A percentile compares a stretch with the other conserved stretches of the same genome.
These are phyloP conservation scores for Drosophila bifasciata DNA, from an alignment of 1,140 invertebrate genomes.

Conservation along the genomic window DNA sequence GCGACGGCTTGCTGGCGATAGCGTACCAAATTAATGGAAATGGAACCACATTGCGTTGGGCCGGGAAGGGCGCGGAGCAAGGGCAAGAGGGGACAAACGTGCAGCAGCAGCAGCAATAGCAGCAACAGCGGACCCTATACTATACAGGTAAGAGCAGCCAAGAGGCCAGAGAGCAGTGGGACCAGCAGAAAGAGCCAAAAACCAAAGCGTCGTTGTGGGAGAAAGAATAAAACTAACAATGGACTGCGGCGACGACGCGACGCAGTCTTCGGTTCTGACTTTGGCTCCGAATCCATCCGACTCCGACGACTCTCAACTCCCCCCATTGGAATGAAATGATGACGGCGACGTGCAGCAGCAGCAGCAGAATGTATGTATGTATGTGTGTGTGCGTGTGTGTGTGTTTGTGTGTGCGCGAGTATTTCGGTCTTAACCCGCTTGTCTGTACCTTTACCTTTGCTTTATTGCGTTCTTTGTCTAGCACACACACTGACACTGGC, in stretches of 20 bases:
- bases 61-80: neutral
- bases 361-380: slow-evolving; percentile 27
- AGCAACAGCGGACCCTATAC: slow-evolving; percentile 27
- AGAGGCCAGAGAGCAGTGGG: slow-evolving; percentile 39
- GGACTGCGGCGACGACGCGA: slow-evolving; percentile 39
- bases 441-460: slow-evolving; percentile 55
- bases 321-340: slow-evolving; percentile 79
- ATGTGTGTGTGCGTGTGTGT: slow-evolving; percentile 31
- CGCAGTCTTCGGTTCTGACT: slow-evolving; percentile 5
- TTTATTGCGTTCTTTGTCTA: slow-evolving; percentile 79
- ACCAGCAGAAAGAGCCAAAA: slow-evolving; percentile 69
- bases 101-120: slow-evolving; percentile 5
- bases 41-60: slow-evolving; percentile 64
- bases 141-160: slow-evolving; percentile 36
- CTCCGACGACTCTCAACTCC: slow-evolving; percentile 26
- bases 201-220: slow-evolving; percentile 74
- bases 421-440: slow-evolving; percentile 72
- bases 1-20: slow-evolving; percentile 68
- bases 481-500: slow-evolving; percentile 40
- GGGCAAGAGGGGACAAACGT: slow-evolving; percentile 28
- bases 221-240: slow-evolving; percentile 82
- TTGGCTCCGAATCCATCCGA: slow-evolving; percentile 3
- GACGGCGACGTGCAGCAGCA: slow-evolving; percentile 51
- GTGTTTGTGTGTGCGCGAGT: slow-evolving; percentile 44
- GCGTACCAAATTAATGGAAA: slow-evolving; percentile 81